Percentiles rank a stretch among this genome's conserved stretches.
Conservation (phyloP, 1,140 invertebrate species). For the Eueides isabella region DNA sequence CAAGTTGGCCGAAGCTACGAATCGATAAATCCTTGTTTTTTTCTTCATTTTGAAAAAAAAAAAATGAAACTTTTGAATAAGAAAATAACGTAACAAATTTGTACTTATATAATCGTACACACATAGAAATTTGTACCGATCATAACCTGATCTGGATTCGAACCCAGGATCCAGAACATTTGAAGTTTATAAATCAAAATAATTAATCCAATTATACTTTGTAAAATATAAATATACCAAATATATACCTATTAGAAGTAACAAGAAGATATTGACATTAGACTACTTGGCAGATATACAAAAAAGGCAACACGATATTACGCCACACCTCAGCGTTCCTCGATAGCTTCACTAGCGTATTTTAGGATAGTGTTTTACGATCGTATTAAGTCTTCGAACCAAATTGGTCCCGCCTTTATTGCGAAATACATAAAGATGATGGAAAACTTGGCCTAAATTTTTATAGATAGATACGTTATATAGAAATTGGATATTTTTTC, state of each 20-base stretch:
- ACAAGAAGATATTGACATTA: background rate
- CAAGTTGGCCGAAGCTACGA: constrained; percentile 25
- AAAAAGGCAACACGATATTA: constrained; percentile 17
- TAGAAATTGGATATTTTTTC: constrained; percentile 39
- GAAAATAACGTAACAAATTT: no score
- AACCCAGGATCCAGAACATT: no score
- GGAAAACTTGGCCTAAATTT: constrained; percentile 45
- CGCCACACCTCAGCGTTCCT: constrained; percentile 41
- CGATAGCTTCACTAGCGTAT: constrained; percentile 44
- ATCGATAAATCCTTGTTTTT: constrained; percentile 34
- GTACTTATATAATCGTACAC: no score
- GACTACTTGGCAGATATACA: background rate
- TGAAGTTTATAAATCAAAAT: no score
- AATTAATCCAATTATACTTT: no score
- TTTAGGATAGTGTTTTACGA: constrained; percentile 51
- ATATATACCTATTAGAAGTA: no score
- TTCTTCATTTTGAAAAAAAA: background rate
- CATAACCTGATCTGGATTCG: no score
- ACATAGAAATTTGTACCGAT: no score
- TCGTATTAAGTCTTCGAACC: constrained; percentile 47
- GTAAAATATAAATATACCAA: no score
- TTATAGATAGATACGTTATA: constrained; percentile 32
- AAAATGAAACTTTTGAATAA: no score
- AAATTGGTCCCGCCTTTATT: constrained; percentile 50
- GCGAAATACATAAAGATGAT: constrained; percentile 47